Percentiles rank a stretch among this genome's conserved stretches.
Evolutionary conservation across 2,797 vertebrate species (phyloP).

Genomic region (Tragelaphus eurycerus): DNA sequence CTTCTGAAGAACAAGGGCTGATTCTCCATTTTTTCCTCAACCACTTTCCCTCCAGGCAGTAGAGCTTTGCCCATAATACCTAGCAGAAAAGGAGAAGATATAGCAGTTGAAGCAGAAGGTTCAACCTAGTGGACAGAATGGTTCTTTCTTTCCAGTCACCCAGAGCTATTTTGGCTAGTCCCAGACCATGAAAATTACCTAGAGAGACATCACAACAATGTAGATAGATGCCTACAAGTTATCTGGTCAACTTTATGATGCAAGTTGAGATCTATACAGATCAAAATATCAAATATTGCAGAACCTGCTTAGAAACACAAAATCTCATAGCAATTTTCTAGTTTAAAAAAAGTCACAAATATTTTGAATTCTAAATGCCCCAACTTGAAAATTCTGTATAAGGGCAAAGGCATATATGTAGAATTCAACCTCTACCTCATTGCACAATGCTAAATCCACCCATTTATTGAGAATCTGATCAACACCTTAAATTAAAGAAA

Average conservation of each 20-base stretch:
- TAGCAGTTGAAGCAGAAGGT: not conserved
- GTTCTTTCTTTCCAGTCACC: not conserved
- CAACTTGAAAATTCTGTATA: not conserved
- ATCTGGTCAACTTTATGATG: not conserved
- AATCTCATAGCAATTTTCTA: not conserved
- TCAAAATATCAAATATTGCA: not conserved
- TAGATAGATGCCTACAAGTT: not conserved
- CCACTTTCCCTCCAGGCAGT: not conserved
- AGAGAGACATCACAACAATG: not conserved
- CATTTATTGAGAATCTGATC: not conserved
- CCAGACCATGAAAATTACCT: not conserved
- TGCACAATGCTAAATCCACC: not conserved
- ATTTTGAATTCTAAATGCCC: not conserved
- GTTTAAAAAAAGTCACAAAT: not conserved
- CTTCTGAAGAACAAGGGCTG: not conserved
- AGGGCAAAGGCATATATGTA: not conserved
- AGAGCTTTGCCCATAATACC: not conserved
- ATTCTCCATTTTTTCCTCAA: not conserved
- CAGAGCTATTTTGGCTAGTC: not conserved
- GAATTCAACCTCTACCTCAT: not conserved
- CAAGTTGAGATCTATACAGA: not conserved
- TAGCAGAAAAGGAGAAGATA: not conserved
- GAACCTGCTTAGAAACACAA: slow-evolving; percentile 8
- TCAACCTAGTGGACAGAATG: not conserved
- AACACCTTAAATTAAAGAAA: slow-evolving; percentile 7